phyloP scores from a whole-genome alignment of 53 echinoderm and acorn worm species.

The Temnopleurus reevesii region DNA sequence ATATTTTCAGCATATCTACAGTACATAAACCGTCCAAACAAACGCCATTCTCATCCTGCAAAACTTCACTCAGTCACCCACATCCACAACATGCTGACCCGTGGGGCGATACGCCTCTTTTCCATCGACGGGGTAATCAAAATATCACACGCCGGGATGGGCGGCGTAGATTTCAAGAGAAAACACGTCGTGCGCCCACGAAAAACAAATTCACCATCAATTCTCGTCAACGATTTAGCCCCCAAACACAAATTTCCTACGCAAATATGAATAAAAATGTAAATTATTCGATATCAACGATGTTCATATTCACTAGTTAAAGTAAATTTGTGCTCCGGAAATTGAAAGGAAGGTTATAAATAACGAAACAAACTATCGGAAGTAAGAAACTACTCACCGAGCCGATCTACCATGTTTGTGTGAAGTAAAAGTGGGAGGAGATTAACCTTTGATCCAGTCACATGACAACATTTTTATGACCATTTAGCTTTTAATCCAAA shows the following conservation, averaged over 20 bases:
- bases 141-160: slow-evolving; percentile 20
- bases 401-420: slow-evolving; percentile 82
- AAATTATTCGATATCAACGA: not conserved
- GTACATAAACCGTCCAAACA: too few species aligned
- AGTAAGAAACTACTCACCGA: slow-evolving; percentile 70
- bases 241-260: not conserved
- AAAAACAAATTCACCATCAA: not conserved
- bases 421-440: not conserved
- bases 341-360: slow-evolving; percentile 18
- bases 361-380: slow-evolving; percentile 61
- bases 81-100: too few species aligned
- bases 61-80: too few species aligned
- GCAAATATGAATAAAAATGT: not conserved
- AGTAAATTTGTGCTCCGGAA: not conserved
- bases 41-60: too few species aligned
- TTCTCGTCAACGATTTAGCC: not conserved
- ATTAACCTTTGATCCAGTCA: slow-evolving; percentile 41
- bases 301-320: not conserved
- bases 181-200: not conserved
- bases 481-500: not conserved
- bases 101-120: not conserved
- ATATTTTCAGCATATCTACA: too few species aligned
- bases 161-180: slow-evolving; percentile 25
- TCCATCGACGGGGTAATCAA: slow-evolving; percentile 2
- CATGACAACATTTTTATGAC: not conserved